Conservation (phyloP, 2,888 invertebrate genomes). For the Drosophila incognita region DNA sequence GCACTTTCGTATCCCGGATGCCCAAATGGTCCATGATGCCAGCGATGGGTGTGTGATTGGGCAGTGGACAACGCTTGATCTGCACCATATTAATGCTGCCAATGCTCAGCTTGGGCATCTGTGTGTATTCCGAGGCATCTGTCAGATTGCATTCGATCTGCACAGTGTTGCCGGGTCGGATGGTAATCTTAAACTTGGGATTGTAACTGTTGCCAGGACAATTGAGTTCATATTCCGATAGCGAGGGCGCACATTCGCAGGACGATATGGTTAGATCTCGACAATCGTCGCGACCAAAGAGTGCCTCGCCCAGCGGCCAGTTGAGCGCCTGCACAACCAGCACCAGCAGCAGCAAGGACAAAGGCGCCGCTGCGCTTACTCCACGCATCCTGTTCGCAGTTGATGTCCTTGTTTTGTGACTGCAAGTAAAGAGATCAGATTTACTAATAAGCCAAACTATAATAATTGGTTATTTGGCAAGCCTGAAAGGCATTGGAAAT, state of each 20-base stretch:
- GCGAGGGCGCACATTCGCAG: constrained; percentile 81
- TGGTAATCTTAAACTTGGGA: constrained; percentile 81
- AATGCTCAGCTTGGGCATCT: constrained; percentile 81
- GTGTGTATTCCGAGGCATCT: constrained; percentile 77
- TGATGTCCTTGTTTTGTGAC: constrained; percentile 2
- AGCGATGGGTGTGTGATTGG: constrained; percentile 85
- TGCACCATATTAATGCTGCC: constrained; percentile 80
- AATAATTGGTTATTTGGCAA: not conserved
- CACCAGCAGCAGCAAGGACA: constrained; percentile 45
- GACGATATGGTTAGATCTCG: constrained; percentile 70
- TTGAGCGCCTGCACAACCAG: constrained; percentile 41
- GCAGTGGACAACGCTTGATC: constrained; percentile 83
- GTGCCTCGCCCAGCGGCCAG: constrained; percentile 35
- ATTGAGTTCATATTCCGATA: constrained; percentile 81
- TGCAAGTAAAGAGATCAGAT: not conserved
- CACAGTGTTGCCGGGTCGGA: constrained; percentile 76
- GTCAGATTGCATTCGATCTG: constrained; percentile 83
- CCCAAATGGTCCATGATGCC: constrained; percentile 83
- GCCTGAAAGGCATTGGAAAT: not conserved
- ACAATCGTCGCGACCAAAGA: constrained; percentile 77
- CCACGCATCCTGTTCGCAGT: constrained; percentile 19
- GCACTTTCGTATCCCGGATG: constrained; percentile 81
- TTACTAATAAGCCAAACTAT: not conserved
- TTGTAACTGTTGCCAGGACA: constrained; percentile 80
- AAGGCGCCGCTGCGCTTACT: constrained; percentile 35